Evolutionary conservation across 2,113 vertebrate species (phyloP), one percentile per base, ranked within the genome.

Genomic region (Harpagus bidentatus): DNA sequence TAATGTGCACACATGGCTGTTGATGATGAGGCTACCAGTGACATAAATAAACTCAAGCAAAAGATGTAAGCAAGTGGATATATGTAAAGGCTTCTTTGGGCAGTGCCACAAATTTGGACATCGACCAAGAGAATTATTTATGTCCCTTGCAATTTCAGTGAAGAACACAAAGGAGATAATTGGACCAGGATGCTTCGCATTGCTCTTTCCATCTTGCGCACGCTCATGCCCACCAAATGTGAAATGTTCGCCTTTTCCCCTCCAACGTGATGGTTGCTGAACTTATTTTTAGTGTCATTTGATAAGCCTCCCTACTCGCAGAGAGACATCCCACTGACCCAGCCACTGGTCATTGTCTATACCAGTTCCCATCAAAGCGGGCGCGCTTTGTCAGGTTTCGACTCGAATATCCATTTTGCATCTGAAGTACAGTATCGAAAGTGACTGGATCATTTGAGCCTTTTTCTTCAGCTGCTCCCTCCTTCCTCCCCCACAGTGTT

Each of bases 271-370:
- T 98, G 99, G 98, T 99, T 98, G 99, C 93, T 99, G 99, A 99
- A 99, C 99, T 99, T 99, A 99, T 99, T 99, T 99, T 99, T 99
- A 99, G 99, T 99, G 99, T 99, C 99, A 99, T 98, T 98, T 99
- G 99, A 99, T 99, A 99, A 99, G 99, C 98, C 98, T 98, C 97
- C 98, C 98, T 97, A 99, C 98, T 98, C 97, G 84, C 99, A 98
- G 98, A 97, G 98, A 99, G 99, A 99, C 99, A 99, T 99, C 98
- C 99, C 99, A 99, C 99, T 99, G 99, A 99, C 99, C 99, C 99
- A 98, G 99, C 99, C 99, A 99, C 99, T 99, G 99, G 99, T 99
- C 99, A 99, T 99, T 99, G 99, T 99, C 99, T 99, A 99, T 99
- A 99, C 99, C 97, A 97, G 98, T 99, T 99, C 98, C 98, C 99